Base-by-base conservation (phyloP, 2,113 vertebrate genomes). In the Osmerus eperlanus region DNA sequence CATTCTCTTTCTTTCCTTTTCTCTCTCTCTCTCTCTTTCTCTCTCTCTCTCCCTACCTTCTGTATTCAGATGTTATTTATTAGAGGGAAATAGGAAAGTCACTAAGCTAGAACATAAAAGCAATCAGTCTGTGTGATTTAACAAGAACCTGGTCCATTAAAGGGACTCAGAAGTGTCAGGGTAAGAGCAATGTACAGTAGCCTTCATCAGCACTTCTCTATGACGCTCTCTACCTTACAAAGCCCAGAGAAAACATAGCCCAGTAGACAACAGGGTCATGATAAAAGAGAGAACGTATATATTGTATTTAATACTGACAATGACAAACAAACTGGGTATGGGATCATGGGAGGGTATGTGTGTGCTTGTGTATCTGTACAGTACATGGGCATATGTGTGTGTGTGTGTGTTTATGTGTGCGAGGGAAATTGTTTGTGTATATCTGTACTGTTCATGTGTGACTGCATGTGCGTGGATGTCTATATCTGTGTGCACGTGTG, bases 61-160 rank as follows among this genome's bases (percentile, higher is more conserved):
- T 73, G 67, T 83, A 80, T 91, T 90, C 80, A 82, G 83, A 84
- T 79, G 79, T 85, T 84, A 79, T 81, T 87, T 87, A 80, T 91
- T 79, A 82, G 82, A 78, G 75, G 70, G 76, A 87, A 87, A 89
- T 83, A 86, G 81, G 83, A 88, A 82, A 86, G 77, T 81, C 83
- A 72, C 77, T 77, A 82, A 79, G 62, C 78, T 81, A 87, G 90
- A 91, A 93, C 92, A 93, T 91, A 90, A 92, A 92, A 91, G 89
- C 88, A 92, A 92, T 92, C 91, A 91, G 87, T 85, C 77, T 81
- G 81, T 76, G 76, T 85, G 89, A 90, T 92, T 92, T 92, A 91
- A 91, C 90, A 91, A 90, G 83, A 86, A 91, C 89, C 85, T 85
- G 83, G 83, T 87, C 87, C 84, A 89, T 91, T 90, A 91, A 92